phyloP scores from a whole-genome alignment of 2,888 invertebrate species.

The Apantesis nais region DNA sequence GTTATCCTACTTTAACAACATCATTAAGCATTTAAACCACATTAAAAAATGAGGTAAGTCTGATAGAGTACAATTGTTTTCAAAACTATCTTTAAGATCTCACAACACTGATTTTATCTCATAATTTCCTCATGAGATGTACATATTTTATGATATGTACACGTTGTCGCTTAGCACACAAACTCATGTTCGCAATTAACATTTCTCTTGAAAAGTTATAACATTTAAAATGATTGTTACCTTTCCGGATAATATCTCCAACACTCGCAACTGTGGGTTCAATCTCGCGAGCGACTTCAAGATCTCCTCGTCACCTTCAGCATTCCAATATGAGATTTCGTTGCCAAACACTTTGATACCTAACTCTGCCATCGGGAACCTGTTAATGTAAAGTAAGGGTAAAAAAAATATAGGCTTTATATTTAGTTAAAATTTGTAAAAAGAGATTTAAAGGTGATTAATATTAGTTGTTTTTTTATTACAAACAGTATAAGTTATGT shows the following conservation, averaged over 20 bases:
- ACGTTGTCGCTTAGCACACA: background rate
- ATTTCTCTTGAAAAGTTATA: too few relatives aligned
- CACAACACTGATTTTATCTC: too few relatives aligned
- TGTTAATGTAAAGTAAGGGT: slow-evolving; percentile 4
- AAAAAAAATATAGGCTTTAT: too few relatives aligned
- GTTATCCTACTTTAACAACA: too few relatives aligned
- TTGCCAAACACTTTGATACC: slow-evolving; percentile 92
- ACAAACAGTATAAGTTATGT: background rate
- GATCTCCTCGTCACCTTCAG: slow-evolving; percentile 90
- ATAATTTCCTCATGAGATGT: too few relatives aligned
- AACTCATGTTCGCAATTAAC: background rate
- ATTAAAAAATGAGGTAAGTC: too few relatives aligned
- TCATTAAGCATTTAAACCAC: too few relatives aligned
- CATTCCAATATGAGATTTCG: slow-evolving; percentile 91
- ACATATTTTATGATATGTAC: too few relatives aligned
- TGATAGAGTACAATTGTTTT: too few relatives aligned
- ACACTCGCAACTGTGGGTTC: slow-evolving; percentile 89
- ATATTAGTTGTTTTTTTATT: background rate
- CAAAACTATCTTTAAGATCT: too few relatives aligned
- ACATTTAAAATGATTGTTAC: slow-evolving; percentile 64
- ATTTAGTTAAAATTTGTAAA: background rate
- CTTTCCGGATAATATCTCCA: slow-evolving; percentile 91
- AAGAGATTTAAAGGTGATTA: background rate
- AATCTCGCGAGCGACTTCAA: slow-evolving; percentile 86
- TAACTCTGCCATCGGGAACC: slow-evolving; percentile 76